Evolutionary conservation across 53 echinoderm and acorn worm species (phyloP), one percentile per base, ranked within the genome.

Genomic region (Patiria pectinifera): DNA sequence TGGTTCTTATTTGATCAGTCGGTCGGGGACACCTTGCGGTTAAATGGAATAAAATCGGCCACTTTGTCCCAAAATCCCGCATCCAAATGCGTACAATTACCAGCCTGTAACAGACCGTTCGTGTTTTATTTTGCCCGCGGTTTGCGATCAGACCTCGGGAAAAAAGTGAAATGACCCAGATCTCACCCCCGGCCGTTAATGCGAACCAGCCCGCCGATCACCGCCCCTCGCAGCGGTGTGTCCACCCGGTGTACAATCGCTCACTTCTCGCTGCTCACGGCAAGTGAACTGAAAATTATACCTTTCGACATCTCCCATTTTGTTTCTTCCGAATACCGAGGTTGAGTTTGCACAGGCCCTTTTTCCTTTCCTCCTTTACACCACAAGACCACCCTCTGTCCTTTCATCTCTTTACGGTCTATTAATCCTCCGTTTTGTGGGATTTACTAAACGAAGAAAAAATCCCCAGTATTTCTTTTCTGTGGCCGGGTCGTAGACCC

Each of bases 401-500:
- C 66, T 14, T 45, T 19, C 62, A 23, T 21, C 4, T 25, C 79
- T 79, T 78, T 44, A 89, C 80, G 80, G 89, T 89, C 89, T 89
- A 89, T 89, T 89, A 89, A 78, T 62, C 63, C 80, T 45, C 66
- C 62, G 24, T 79, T 79, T 89, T 80, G 87, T 76, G 78, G 89
- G 89, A 23, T 89, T 89, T 61, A 89, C 63, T 48, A 62, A 78
- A 26, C 6, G 13, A 43, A 43, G 44, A 78, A 43, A 26, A 61
- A 61, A 83, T 59, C 45, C 49, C 8, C 23, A 14, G 13, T 35
- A 35, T 35, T 78, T 59, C 45, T 26, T 35, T 25, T 19, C 48
- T 89, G 59, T 89, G 78, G 53, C 60, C 76, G 87, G 60, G 87
- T 76, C 76, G 77, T 87, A 87, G 76, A 87, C 35, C 87, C 87